A percentile compares a stretch with the other conserved stretches of the same genome.
phyloP scores from a whole-genome alignment of 2,888 invertebrate genomes.

The Drosophila stalkeri region DNA sequence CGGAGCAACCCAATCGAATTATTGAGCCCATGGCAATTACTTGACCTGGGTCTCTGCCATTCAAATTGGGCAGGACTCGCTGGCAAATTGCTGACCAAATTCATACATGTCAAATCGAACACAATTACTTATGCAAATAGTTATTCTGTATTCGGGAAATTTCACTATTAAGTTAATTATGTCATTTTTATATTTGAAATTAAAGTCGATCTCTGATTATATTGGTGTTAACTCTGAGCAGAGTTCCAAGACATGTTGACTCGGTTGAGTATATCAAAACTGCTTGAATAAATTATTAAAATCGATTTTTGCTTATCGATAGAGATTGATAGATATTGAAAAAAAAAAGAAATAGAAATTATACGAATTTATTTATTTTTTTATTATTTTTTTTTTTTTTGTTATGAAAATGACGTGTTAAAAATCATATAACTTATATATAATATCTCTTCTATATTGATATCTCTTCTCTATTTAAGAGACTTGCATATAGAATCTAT shows the following conservation, averaged over 20 bases:
- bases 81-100: slow-evolving; percentile 5
- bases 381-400: too few species aligned
- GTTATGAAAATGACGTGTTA: too few species aligned
- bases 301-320: too few species aligned
- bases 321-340: too few species aligned
- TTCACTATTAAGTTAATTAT: slow-evolving; percentile 2
- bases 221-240: not conserved
- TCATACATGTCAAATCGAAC: not conserved
- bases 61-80: slow-evolving; percentile 10
- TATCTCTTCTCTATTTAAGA: too few species aligned
- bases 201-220: not conserved
- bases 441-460: too few species aligned
- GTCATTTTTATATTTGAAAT: not conserved
- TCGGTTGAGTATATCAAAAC: too few species aligned
- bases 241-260: not conserved
- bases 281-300: too few species aligned
- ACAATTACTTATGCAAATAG: slow-evolving; percentile 6
- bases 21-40: slow-evolving; percentile 35
- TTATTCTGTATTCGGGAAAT: not conserved
- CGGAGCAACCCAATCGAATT: slow-evolving; percentile 35
- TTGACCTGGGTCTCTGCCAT: slow-evolving; percentile 15
- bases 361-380: too few species aligned
- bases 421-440: too few species aligned
- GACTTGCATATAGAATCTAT: too few species aligned
- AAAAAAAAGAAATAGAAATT: too few species aligned